Evolutionary conservation across 2,888 invertebrate genomes (phyloP).

Genomic region (Cataglyphis cursor): DNA sequence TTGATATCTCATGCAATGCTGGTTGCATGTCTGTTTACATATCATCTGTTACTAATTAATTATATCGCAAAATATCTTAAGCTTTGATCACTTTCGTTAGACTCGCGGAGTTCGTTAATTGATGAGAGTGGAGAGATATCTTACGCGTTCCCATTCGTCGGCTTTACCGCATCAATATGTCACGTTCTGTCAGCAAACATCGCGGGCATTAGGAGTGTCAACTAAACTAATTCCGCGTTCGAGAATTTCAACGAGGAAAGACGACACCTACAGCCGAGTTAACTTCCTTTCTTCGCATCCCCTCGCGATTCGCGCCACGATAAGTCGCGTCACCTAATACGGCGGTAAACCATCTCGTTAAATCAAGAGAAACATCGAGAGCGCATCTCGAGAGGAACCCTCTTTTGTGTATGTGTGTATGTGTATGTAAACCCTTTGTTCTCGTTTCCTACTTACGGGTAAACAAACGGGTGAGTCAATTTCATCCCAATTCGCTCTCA

Average conservation of each 20-base stretch:
- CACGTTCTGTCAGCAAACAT: conserved; percentile 23
- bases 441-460: not conserved
- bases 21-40: not conserved
- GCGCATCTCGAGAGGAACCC: conserved; percentile 30
- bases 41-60: not conserved
- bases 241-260: conserved; percentile 37
- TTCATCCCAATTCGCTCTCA: conserved; percentile 2
- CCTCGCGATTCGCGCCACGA: conserved; percentile 14
- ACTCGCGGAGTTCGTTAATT: not conserved
- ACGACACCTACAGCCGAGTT: not conserved
- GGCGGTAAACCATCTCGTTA: conserved; percentile 50
- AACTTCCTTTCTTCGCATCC: not conserved
- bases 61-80: not conserved
- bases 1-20: too few species aligned
- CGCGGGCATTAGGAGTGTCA: conserved; percentile 24
- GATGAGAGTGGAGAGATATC: not conserved
- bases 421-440: conserved; percentile 24
- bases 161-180: conserved; percentile 42
- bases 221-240: conserved; percentile 32
- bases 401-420: not conserved
- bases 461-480: conserved; percentile 21
- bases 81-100: not conserved
- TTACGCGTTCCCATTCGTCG: conserved; percentile 24
- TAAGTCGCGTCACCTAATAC: conserved; percentile 35
- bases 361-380: conserved; percentile 13